Base-by-base conservation (phyloP, 2,888 invertebrate genomes). In the Chaetogeoica ovagalla region DNA sequence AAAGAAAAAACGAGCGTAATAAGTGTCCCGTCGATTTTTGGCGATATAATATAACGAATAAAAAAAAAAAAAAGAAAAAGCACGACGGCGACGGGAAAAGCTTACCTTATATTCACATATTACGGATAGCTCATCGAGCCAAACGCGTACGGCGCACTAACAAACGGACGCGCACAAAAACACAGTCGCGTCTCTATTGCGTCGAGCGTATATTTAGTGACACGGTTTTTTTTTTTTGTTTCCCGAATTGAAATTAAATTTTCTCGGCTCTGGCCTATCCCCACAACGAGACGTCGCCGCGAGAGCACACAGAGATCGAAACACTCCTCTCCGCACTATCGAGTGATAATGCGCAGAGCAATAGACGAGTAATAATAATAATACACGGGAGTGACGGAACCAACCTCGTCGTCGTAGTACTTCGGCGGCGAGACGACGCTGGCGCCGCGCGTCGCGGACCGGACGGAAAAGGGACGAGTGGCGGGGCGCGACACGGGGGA, bases 201-300 rank as follows among this genome's bases (percentile, higher is more conserved):
- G 79, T 63, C 79, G 79, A 79, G 70, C 30, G 30, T 70, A 70
- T 77, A 77, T 77, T 77, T 70, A 69, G 77, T 71, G 79, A 79
- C 71, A 63, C n/a, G 63, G 57, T 79, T 30, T 57, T 71, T 76
- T 68, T 59, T 70, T 79, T 30, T 30, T 30, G 1, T 4, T 30
- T 30, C 30, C 30, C 30, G 71, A 79, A 79, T 79, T 65, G 70
- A 79, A 30, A 63, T 71, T 79, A 71, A 65, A 79, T 79, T 66
- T 75, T 77, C 77, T 52, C 71, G 21, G 63, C 71, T 79, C 55
- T 23, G 55, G 79, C 79, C 79, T 79, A 79, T 71, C 79, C 79
- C 79, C 79, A 79, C 79, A 57, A 79, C 13, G 39, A n/a, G n/a
- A 30, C 30, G 30, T 30, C 2, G 30, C 65, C 79, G 55, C 57